Percentiles rank a stretch among this genome's conserved stretches.
Conservation (phyloP, 2,888 invertebrate genomes). For the Zootermopsis nevadensis region DNA sequence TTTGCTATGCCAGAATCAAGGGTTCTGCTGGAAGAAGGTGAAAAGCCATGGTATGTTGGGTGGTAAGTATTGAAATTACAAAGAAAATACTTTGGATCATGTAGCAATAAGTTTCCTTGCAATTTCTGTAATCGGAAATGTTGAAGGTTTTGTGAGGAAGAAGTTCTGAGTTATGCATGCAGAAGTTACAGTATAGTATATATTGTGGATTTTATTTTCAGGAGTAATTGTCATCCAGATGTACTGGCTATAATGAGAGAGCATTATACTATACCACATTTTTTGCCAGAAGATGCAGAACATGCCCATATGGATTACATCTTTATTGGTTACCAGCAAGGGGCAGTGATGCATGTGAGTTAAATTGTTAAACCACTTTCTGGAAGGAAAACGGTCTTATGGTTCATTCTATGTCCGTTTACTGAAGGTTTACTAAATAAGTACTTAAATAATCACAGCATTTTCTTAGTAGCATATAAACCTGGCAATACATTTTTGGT, state of each 20-base stretch:
- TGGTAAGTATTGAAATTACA: constrained; percentile 71
- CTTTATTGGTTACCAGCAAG: constrained; percentile 91
- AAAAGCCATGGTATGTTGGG: constrained; percentile 89
- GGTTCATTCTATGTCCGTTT: too few species aligned
- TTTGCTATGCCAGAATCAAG: constrained; percentile 79
- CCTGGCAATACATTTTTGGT: too few species aligned
- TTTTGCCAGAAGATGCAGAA: constrained; percentile 90
- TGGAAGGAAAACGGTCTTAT: constrained; percentile 24
- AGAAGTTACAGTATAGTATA: too few species aligned
- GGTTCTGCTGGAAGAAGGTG: constrained; percentile 70
- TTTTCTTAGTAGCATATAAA: too few species aligned
- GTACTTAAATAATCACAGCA: too few species aligned
- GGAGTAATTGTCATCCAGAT: constrained; percentile 89
- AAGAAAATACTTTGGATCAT: background rate
- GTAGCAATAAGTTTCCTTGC: too few species aligned
- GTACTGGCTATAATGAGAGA: constrained; percentile 78
- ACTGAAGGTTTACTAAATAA: too few species aligned
- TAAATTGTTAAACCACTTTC: background rate
- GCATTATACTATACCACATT: constrained; percentile 84
- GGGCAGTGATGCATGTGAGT: constrained; percentile 90
- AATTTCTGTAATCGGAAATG: too few species aligned
- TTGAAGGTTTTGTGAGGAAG: too few species aligned
- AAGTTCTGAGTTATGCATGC: too few species aligned
- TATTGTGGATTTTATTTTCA: constrained; percentile 58
- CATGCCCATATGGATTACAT: constrained; percentile 90